Conservation (phyloP, 1,140 invertebrate species). For the Drosophila nebulosa region DNA sequence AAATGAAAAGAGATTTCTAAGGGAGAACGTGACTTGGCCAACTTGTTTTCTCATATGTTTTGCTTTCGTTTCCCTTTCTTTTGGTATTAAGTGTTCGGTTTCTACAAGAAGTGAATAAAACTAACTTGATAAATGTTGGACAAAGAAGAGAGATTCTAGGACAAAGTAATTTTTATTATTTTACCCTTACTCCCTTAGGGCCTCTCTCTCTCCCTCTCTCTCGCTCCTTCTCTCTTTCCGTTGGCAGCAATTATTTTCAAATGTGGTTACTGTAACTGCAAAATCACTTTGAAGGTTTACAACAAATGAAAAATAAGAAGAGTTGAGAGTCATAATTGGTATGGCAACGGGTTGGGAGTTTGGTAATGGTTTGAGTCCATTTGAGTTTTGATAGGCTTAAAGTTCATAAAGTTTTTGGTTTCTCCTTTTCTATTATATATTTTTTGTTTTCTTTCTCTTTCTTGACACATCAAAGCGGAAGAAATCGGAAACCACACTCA, state of each 20-base stretch:
- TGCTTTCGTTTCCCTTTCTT: neutral
- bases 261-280: constrained; percentile 18
- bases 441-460: neutral
- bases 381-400: neutral
- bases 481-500: neutral
- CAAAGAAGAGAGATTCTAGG: too few species aligned
- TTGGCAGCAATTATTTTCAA: constrained; percentile 35
- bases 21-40: neutral
- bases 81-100: neutral
- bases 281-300: constrained; percentile 23
- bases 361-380: neutral
- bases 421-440: neutral
- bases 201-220: neutral
- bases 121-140: too few species aligned
- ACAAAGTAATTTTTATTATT: neutral
- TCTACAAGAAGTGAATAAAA: neutral
- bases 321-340: neutral
- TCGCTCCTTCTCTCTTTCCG: neutral
- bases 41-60: neutral
- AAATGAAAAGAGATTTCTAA: neutral
- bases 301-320: neutral
- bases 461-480: neutral
- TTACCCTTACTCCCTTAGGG: neutral
- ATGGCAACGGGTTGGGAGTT: neutral
- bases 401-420: neutral